These are phyloP conservation scores for Mirza zaza DNA, from an alignment of 2,113 vertebrate genomes.

Conservation along the genomic window DNA sequence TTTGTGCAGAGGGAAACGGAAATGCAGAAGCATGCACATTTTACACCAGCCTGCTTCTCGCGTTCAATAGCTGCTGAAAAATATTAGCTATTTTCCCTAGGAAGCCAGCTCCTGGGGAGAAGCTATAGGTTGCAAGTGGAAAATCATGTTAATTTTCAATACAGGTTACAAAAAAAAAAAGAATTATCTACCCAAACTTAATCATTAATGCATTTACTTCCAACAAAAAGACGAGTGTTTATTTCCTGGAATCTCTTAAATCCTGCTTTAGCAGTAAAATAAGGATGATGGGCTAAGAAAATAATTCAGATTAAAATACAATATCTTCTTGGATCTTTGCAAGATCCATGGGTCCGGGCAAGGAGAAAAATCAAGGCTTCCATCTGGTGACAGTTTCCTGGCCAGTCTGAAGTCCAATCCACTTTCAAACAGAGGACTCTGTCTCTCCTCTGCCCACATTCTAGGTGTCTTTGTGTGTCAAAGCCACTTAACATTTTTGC, in stretches of 20 bases:
- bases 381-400: not conserved
- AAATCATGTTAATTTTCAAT: slow-evolving; percentile 62
- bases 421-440: not conserved
- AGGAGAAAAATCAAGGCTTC: not conserved
- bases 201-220: slow-evolving; percentile 30
- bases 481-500: not conserved
- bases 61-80: slow-evolving; percentile 51
- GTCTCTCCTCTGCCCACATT: not conserved
- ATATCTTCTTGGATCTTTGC: not conserved
- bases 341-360: not conserved
- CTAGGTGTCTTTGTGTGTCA: not conserved
- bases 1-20: slow-evolving; percentile 47
- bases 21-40: slow-evolving; percentile 35
- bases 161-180: not conserved
- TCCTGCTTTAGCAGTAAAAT: not conserved
- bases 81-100: slow-evolving; percentile 37
- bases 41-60: slow-evolving; percentile 40
- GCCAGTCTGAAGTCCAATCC: not conserved
- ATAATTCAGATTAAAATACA: not conserved
- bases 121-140: not conserved
- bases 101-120: slow-evolving; percentile 44
- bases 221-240: slow-evolving; percentile 10
- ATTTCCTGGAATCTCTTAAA: slow-evolving; percentile 4
- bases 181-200: not conserved
- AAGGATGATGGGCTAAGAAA: not conserved